Conservation (phyloP, 2,113 vertebrate species). For the Ailuropoda melanoleuca region DNA sequence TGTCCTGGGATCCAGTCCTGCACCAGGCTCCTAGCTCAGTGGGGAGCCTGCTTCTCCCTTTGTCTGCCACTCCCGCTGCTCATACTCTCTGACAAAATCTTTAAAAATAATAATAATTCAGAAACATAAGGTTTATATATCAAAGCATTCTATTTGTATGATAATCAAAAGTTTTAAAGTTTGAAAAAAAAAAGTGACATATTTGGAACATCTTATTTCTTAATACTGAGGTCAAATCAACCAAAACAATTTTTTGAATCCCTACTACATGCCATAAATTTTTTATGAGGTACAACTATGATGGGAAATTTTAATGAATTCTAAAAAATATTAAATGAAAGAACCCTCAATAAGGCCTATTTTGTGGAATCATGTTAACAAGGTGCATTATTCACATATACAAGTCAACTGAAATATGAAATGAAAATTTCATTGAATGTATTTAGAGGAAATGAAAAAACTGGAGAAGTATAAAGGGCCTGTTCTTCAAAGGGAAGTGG, state of each 20-base stretch:
- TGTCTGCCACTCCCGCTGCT: background rate
- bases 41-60: too few relatives aligned
- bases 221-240: background rate
- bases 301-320: background rate
- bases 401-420: background rate
- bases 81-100: background rate
- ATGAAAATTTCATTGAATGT: constrained; percentile 1
- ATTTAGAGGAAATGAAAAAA: constrained; percentile 35
- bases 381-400: background rate
- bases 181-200: background rate
- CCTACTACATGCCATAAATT: background rate
- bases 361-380: constrained; percentile 22
- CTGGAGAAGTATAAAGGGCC: background rate
- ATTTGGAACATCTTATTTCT: background rate
- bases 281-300: background rate
- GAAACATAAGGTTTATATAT: background rate
- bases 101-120: background rate
- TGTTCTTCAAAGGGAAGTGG: background rate
- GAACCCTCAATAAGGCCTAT: background rate
- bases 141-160: background rate
- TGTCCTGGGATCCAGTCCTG: background rate
- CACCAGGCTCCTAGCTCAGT: background rate
- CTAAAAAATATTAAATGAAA: background rate
- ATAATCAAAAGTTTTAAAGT: background rate
- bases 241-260: background rate